Evolutionary conservation across 2,113 vertebrate genomes (phyloP), one percentile per base, ranked within the genome.

Genomic region (Atractosteus spatula): DNA sequence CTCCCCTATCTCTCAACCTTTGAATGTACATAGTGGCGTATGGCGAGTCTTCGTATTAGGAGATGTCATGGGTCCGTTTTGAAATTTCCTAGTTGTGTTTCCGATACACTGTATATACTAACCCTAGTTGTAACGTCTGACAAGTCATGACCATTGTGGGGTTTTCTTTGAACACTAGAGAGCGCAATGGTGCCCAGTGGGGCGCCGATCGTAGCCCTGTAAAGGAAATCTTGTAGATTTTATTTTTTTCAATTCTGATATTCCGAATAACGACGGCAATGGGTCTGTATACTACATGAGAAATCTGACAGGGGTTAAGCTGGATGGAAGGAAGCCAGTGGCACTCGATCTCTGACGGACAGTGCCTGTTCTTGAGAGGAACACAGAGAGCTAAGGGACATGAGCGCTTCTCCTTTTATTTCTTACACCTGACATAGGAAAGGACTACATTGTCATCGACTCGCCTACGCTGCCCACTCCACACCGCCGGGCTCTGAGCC

Each of bases 381-480:
- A 89, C 89, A 91, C 91, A 90, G 91, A 89, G 80, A 80, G 81
- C 75, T 78, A 66, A 75, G 85, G 69, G 83, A 84, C 82, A 78
- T 74, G 82, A 79, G 81, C 75, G 75, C 82, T 79, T 81, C 78
- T 83, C 78, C 85, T 85, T 86, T 79, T 10, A 51, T 51, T 81
- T 86, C 69, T 70, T 70, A 62, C n/a, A 65, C 73, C 47, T 3
- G 63, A 54, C 56, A 51, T 71, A 55, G 61, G 68, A 70, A 70
- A 5, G 10, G 47, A 51, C 10, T 51, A 51, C 47, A 51, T 51
- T 7, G 47, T 10, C 47, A 51, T 51, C 47, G 5, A 51, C 47
- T 51, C 47, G 5, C 5, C 5, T 51, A 7, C 47, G 2, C 10
- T 10, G 5, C 47, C 47, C 5, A 51, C 47, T 51, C 10, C 47